A percentile compares a stretch with the other conserved stretches of the same genome.
These are phyloP conservation scores for Chaitophorus viminalis DNA, from an alignment of 2,888 invertebrate species.

Conservation along the genomic window DNA sequence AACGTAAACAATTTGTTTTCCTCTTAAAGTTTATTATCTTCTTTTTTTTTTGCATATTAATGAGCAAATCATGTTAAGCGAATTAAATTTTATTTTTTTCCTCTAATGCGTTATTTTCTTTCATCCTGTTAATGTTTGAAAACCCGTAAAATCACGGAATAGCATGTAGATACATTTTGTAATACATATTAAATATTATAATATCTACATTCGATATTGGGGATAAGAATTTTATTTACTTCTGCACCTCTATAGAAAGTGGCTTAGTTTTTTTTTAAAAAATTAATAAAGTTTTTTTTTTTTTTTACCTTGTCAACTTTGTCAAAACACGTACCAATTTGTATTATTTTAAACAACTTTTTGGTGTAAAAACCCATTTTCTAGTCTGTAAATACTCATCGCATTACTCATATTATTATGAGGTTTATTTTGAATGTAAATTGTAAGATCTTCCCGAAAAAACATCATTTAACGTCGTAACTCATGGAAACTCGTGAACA, in stretches of 20 bases:
- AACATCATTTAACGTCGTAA: not conserved
- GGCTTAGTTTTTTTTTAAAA: not conserved
- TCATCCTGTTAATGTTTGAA: not conserved
- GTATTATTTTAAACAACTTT: not conserved
- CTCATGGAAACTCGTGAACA: too few species aligned
- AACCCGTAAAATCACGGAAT: not conserved
- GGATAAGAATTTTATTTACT: too few species aligned
- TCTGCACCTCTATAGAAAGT: not conserved
- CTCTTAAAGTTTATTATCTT: not conserved
- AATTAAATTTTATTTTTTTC: constrained; percentile 6
- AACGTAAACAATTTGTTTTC: constrained; percentile 24
- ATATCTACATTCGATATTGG: too few species aligned
- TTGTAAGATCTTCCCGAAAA: not conserved
- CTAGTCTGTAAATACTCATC: not conserved
- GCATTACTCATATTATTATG: not conserved
- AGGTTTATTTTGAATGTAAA: not conserved
- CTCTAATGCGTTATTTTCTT: not conserved
- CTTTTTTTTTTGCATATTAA: constrained; percentile 17
- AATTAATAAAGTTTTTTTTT: too few species aligned
- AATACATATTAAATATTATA: too few species aligned
- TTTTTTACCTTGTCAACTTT: not conserved
- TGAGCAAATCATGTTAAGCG: constrained; percentile 1
- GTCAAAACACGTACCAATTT: not conserved
- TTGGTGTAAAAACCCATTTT: not conserved
- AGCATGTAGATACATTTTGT: not conserved